Conservation (phyloP, 2,113 vertebrate genomes). For the Solenodon paradoxus region DNA sequence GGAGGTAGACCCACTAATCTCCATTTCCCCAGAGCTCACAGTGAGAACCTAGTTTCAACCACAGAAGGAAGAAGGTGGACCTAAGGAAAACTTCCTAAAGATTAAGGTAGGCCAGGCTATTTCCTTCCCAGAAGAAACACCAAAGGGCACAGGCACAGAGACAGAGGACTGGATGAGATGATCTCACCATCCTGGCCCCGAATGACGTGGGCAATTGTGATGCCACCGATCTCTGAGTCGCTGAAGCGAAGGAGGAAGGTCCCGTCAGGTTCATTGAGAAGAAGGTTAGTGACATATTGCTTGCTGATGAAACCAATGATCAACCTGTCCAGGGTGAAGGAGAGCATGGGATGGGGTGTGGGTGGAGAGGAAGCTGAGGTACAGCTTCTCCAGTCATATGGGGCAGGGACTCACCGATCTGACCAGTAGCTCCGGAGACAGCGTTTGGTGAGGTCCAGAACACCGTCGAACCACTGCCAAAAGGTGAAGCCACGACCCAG, state of each 20-base stretch:
- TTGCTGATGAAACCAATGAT: conserved; percentile 98
- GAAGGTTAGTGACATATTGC: conserved; percentile 92
- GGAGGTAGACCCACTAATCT: background rate
- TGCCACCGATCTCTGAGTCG: conserved; percentile 97
- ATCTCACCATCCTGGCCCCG: conserved; percentile 82
- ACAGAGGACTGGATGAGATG: background rate
- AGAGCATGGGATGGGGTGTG: background rate
- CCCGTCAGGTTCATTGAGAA: conserved; percentile 87
- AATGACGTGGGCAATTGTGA: conserved; percentile 95
- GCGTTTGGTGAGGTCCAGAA: conserved; percentile 95
- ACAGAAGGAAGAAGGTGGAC: background rate
- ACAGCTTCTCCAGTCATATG: background rate
- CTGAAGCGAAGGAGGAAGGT: conserved; percentile 98
- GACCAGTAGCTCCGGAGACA: conserved; percentile 95
- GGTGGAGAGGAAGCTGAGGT: background rate
- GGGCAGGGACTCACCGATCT: conserved; percentile 84
- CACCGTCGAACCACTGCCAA: conserved; percentile 99
- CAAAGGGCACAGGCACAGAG: background rate
- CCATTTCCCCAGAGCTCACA: background rate
- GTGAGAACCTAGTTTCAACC: background rate
- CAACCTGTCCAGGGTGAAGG: conserved; percentile 80
- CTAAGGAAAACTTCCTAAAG: conserved; percentile 32
- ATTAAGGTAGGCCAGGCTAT: background rate
- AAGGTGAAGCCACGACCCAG: conserved; percentile 95
- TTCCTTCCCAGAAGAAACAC: conserved; percentile 25